A percentile compares a stretch with the other conserved stretches of the same genome.
Conservation (phyloP, 2,113 vertebrate genomes). For the Cebidichthys violaceus region DNA sequence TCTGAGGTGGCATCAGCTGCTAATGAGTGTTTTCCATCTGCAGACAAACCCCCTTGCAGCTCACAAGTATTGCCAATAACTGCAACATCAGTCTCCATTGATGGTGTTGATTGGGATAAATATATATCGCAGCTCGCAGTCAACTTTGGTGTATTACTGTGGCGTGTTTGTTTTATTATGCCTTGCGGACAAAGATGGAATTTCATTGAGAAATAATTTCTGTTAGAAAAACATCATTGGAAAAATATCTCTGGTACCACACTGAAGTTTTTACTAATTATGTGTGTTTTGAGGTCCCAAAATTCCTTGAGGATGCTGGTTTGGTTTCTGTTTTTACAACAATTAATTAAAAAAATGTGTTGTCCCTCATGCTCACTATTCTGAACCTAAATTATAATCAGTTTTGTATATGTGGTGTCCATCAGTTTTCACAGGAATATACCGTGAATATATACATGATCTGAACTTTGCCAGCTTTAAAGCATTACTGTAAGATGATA, state of each 20-base stretch:
- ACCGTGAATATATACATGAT: background rate
- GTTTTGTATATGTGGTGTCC: background rate
- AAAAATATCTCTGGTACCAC: background rate
- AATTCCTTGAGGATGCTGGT: background rate
- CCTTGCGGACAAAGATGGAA: conserved; percentile 14
- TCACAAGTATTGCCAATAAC: conserved; percentile 59
- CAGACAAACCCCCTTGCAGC: conserved; percentile 51
- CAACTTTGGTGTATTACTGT: conserved; percentile 28
- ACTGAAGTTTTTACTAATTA: background rate
- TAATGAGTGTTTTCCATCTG: conserved; percentile 60
- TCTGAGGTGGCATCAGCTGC: conserved; percentile 45
- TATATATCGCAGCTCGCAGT: conserved; percentile 27
- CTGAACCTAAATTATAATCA: background rate
- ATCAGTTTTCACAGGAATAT: background rate
- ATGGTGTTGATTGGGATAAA: conserved; percentile 66
- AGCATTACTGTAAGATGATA: background rate
- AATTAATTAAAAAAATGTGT: background rate
- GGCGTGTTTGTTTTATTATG: conserved; percentile 38
- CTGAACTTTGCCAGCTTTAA: background rate
- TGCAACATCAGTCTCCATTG: conserved; percentile 48
- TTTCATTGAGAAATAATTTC: background rate
- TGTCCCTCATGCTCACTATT: background rate
- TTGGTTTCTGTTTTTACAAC: background rate
- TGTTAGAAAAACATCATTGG: background rate
- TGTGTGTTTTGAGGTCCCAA: background rate